Conservation (phyloP, 2,888 invertebrate genomes). For the Lymantria monacha region DNA sequence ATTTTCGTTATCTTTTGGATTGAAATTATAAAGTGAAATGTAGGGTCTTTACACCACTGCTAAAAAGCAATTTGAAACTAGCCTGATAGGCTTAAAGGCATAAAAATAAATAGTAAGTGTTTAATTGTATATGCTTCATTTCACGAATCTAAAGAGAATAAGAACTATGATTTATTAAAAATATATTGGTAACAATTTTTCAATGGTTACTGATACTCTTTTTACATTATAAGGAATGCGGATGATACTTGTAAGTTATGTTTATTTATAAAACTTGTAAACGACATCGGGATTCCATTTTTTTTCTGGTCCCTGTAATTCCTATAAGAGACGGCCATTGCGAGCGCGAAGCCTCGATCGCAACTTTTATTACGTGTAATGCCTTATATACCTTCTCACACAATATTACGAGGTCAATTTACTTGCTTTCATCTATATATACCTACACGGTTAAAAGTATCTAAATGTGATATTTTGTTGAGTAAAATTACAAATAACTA, state of each 20-base stretch:
- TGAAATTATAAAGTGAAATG: too few species aligned
- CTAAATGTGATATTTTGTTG: neutral
- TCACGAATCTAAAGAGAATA: neutral
- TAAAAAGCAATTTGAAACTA: too few species aligned
- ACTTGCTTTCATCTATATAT: too few species aligned
- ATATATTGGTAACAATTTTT: slow-evolving; percentile 21
- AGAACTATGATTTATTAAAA: slow-evolving; percentile 3
- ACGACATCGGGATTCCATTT: slow-evolving; percentile 50
- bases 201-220: slow-evolving; percentile 26
- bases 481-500: neutral
- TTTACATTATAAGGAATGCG: slow-evolving; percentile 30
- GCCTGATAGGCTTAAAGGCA: too few species aligned
- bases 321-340: slow-evolving; percentile 27
- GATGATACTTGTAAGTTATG: slow-evolving; percentile 28
- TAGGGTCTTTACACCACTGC: too few species aligned
- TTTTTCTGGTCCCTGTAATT: slow-evolving; percentile 59
- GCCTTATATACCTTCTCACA: neutral
- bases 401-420: neutral
- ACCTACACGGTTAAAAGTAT: too few species aligned
- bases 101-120: too few species aligned
- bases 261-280: slow-evolving; percentile 33
- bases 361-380: slow-evolving; percentile 24
- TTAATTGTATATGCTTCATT: neutral
- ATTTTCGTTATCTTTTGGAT: too few species aligned
- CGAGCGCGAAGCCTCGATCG: slow-evolving; percentile 22